These are phyloP conservation scores for Lycia hirtaria DNA, from an alignment of 2,888 invertebrate genomes.

Conservation along the genomic window DNA sequence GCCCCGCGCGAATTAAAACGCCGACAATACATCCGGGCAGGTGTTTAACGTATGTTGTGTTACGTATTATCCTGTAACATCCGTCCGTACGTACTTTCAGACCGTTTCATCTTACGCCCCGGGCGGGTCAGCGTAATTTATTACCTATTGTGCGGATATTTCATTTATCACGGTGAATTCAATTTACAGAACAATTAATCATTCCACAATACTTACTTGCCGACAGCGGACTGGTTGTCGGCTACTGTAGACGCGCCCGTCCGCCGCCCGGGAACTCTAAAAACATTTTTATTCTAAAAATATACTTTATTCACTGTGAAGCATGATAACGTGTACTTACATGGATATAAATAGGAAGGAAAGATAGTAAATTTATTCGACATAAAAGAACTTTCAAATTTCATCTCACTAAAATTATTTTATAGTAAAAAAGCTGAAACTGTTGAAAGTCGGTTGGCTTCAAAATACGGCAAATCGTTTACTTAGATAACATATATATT, in stretches of 20 bases:
- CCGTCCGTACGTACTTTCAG: conserved; percentile 75
- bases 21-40: conserved; percentile 67
- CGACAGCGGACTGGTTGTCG: conserved; percentile 75
- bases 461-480: too few relatives aligned
- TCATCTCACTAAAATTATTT: not conserved
- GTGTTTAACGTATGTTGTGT: conserved; percentile 75
- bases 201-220: conserved; percentile 83
- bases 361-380: not conserved
- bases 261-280: conserved; percentile 47
- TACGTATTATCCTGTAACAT: conserved; percentile 73
- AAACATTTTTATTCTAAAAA: conserved; percentile 61
- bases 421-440: too few relatives aligned
- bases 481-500: too few relatives aligned
- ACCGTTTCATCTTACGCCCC: conserved; percentile 81
- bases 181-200: conserved; percentile 85
- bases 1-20: conserved; percentile 61
- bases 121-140: conserved; percentile 83
- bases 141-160: conserved; percentile 85
- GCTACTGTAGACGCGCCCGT: conserved; percentile 54
- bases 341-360: not conserved
- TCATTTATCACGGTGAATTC: conserved; percentile 85
- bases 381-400: conserved; percentile 1
- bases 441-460: too few relatives aligned
- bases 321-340: not conserved
- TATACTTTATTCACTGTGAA: conserved; percentile 23